Base-by-base conservation (phyloP, 2,113 vertebrate genomes). In the Neodontobutis hainanensis region DNA sequence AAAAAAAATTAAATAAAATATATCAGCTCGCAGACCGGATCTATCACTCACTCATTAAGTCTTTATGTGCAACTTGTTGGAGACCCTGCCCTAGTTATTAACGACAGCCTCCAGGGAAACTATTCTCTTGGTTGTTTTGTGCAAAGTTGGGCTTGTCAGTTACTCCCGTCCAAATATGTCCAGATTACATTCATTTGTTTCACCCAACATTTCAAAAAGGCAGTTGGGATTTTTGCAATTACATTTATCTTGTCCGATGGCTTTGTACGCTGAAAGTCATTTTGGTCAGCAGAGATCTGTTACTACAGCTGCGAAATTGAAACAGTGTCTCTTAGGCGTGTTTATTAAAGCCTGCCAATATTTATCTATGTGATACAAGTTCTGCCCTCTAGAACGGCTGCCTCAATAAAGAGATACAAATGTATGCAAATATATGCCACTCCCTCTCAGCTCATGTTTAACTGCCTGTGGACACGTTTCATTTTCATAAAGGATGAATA, bases 151-250 rank as follows among this genome's bases (percentile, higher is more conserved):
- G n/a, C 55, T 58, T 68, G 79, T 78, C 80, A 73, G 47, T 75
- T 57, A 6, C 38, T 14, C 34, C 66, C 62, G 61, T 85, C 87
- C 85, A 84, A 57, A 27, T 27, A 27, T 78, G 84, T 84, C 84
- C 73, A 77, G 72, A 87, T 87, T 81, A 81, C 68, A 68, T 81
- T 65, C 73, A 76, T 82, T 80, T 65, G 68, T 75, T 65, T 35
- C 62, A 73, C 61, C 73, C 66, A 69, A 65, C 57, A 71, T 87
- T 84, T 75, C 60, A 77, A n/a, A 65, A 51, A 70, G 86, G 75
- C 77, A 67, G 70, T 75, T 16, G 74, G 76, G 74, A 68, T 64
- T 87, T 81, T 80, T 70, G 81, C 87, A 89, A 90, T 89, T 90
- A 82, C 70, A 60, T 86, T 90, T 88, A 89, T 90, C 86, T 78